Percentiles rank a stretch among this genome's conserved stretches.
phyloP scores from a whole-genome alignment of 1,140 invertebrate genomes.

The Drosophila insularis region DNA sequence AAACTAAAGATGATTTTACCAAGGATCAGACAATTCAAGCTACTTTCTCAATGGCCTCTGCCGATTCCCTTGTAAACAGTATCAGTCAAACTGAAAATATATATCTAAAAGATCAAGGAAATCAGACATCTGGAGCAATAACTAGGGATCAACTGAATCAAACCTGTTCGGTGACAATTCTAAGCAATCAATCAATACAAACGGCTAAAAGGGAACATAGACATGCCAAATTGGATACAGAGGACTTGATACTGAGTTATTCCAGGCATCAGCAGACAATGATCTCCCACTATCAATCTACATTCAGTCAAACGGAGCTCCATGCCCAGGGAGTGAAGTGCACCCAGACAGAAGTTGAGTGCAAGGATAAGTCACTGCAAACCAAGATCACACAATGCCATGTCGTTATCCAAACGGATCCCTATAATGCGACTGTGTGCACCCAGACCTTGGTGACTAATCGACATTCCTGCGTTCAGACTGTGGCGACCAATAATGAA shows the following conservation, averaged over 20 bases:
- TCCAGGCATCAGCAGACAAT: slow-evolving; percentile 46
- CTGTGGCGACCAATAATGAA: background rate
- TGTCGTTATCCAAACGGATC: background rate
- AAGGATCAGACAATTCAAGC: background rate
- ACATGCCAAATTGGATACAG: slow-evolving; percentile 28
- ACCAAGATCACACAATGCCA: background rate
- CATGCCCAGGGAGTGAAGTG: background rate
- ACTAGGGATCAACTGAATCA: background rate
- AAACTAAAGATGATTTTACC: background rate
- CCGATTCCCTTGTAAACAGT: too few species aligned
- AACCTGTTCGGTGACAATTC: background rate
- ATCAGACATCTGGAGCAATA: background rate
- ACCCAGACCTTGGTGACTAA: background rate
- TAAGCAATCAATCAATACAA: too few species aligned
- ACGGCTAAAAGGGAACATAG: background rate
- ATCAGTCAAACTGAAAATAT: background rate
- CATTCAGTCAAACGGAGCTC: slow-evolving; percentile 24
- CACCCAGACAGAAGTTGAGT: slow-evolving; percentile 19
- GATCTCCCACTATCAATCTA: background rate
- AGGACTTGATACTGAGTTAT: slow-evolving; percentile 15
- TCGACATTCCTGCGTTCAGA: background rate
- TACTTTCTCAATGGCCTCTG: too few species aligned
- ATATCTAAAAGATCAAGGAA: background rate
- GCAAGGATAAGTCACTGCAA: slow-evolving; percentile 15
- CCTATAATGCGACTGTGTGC: background rate